Conservation (phyloP, 1,140 invertebrate genomes). For the Theocolax elegans region DNA sequence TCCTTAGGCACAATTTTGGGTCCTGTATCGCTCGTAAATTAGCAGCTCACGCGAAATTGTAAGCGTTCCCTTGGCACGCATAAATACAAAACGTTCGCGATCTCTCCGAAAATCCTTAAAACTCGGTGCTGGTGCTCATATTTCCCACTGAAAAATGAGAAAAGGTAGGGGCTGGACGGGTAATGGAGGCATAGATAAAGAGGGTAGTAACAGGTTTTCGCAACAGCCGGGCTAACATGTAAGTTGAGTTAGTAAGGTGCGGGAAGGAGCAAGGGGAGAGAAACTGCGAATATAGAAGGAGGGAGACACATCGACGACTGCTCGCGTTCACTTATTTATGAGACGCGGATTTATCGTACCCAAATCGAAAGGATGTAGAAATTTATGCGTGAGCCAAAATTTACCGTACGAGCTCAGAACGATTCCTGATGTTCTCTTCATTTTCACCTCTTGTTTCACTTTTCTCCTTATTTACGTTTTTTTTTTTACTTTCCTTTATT, state of each 20-base stretch:
- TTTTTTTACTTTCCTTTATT: neutral
- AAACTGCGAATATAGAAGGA: neutral
- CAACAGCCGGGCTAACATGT: neutral
- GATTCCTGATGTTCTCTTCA: too few species aligned
- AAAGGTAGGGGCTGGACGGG: neutral
- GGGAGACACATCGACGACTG: conserved; percentile 9
- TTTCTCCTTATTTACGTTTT: neutral
- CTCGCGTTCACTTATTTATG: conserved; percentile 44
- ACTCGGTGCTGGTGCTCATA: neutral
- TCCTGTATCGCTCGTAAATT: conserved; percentile 6
- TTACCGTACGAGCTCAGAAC: conserved; percentile 35
- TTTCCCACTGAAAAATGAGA: neutral
- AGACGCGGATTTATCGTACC: conserved; percentile 39
- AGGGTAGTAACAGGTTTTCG: neutral
- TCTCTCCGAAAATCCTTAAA: neutral
- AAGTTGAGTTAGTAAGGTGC: neutral
- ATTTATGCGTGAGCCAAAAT: conserved; percentile 46
- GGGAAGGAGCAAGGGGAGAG: neutral
- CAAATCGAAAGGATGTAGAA: conserved; percentile 43
- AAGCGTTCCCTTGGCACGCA: neutral
- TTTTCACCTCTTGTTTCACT: neutral
- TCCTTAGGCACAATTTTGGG: neutral
- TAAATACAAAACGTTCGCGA: neutral
- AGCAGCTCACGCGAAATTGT: neutral
- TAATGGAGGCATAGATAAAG: neutral